Evolutionary conservation across 2,888 invertebrate species (phyloP).

Genomic region (Lysandra coridon): DNA sequence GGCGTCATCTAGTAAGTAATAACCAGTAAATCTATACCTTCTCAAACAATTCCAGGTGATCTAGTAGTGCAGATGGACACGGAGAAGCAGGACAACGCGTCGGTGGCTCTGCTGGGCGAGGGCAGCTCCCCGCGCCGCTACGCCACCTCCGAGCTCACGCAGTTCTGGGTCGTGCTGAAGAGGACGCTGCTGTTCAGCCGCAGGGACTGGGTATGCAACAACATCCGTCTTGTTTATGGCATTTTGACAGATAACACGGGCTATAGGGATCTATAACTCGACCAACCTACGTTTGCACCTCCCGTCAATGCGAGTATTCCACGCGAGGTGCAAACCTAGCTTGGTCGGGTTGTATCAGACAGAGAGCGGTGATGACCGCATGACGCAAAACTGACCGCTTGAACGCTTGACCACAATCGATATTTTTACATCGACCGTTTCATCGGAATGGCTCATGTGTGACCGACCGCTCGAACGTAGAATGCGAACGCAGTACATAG

Average conservation of each 20-base stretch:
- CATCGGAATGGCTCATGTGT: too few species aligned
- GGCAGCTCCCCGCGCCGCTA: conserved; percentile 85
- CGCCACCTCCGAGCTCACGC: conserved; percentile 89
- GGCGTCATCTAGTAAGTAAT: too few species aligned
- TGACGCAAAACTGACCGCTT: too few species aligned
- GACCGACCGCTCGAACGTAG: too few species aligned
- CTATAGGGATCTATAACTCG: neutral
- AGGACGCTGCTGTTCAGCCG: conserved; percentile 91
- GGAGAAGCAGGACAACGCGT: conserved; percentile 85
- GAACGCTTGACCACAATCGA: too few species aligned
- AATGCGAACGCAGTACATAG: too few species aligned
- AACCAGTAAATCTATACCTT: too few species aligned
- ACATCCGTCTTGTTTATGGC: neutral
- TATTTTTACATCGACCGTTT: too few species aligned
- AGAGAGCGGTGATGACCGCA: too few species aligned
- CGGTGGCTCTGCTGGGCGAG: conserved; percentile 84
- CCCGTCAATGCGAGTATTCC: neutral
- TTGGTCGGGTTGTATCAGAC: conserved; percentile 31
- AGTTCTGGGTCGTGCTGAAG: conserved; percentile 94
- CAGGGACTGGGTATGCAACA: conserved; percentile 87
- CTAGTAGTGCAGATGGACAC: conserved; percentile 81
- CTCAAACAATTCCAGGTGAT: conserved; percentile 55
- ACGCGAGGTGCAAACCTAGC: neutral
- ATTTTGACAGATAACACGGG: too few species aligned
- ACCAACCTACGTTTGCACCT: neutral